Base-by-base conservation (phyloP, 2,113 vertebrate genomes). In the Psammodynastes pulverulentus region DNA sequence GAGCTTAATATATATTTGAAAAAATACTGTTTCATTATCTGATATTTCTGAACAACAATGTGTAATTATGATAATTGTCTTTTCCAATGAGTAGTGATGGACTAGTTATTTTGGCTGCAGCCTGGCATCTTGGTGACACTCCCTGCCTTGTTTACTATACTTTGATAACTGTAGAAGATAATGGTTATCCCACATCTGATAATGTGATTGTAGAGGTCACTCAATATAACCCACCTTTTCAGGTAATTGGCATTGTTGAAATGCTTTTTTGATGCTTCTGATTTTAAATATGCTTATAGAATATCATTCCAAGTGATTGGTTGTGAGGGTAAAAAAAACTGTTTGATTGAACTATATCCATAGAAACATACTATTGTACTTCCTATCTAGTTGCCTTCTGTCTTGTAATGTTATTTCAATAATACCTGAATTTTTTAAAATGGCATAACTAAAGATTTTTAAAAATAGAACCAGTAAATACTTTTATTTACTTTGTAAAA, bases 81-180 rank as follows among this genome's bases (percentile, higher is more conserved):
- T 12, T 45, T 26, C 89, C 91, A 79, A 94, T 95, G n/a, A 56
- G 67, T 58, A 99, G 99, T 43, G 96, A 97, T 15, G 99, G 99
- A 0, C 96, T 99, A 94, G 98, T 99, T 96, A 96, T 99, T 87
- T 93, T 99, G 96, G 98, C 98, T 89, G 99, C 98, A 72, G 98
- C 99, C 0, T 99, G 99, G 99, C 98, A 99, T 94, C 98, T 97
- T 0, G 97, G 98, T 7, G 99, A 99, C 95, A 93, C 8, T 1
- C 99, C 99, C 0, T 99, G 99, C 79, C 97, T 99, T 91, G 96
- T 98, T 17, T 99, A 99, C 96, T 99, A 98, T 96, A 98, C 98
- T 92, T 96, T 99, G 93, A 84, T 99, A 96, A 99, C 98, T 2
- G 95, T 99, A 29, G 98, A 98, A 93, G 99, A 99, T 92, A 96